Base-by-base conservation (phyloP, 2,888 invertebrate genomes). In the Cerastis rubricosa region DNA sequence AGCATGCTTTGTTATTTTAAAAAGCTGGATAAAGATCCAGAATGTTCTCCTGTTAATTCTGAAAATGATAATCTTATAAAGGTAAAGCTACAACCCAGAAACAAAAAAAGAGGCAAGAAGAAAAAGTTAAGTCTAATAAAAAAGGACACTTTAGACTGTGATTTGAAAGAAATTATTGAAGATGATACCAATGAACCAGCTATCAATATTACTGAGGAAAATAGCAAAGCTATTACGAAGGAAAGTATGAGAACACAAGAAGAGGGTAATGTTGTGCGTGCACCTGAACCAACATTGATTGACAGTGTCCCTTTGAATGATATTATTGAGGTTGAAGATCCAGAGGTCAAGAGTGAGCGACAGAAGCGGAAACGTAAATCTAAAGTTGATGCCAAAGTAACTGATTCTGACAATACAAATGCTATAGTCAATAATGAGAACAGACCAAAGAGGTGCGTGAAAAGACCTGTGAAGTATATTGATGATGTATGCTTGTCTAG, bases 1-100 rank as follows among this genome's bases (percentile, higher is more conserved):
- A 97, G 97, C 86, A 95, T 97, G 92, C 91, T 97, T 35, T 97
- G 97, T 78, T 97, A 97, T 90, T 97, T 97, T 89, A 94, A 96
- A 80, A 97, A 97, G 92, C 84, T 97, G 71, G 93, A 95, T 71
- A 97, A 95, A 86, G 93, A 94, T 3, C 43, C 86, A 51, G 91
- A 91, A 29, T 65, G 54, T 54, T 67, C 80, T 35, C 63, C 84
- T 69, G 87, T 87, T 72, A 88, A 89, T 81, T 80, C 83, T 81
- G 91, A 93, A 78, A 90, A 88, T 84, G 88, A 91, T 76, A 88
- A 89, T 77, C 69, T 87, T 63, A 94, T 95, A 64, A 96, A 95
- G 91, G 94, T 95, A 0, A 95, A 96, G 88, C 86, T 96, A 29
- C 88, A 90, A 71, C 61, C 90, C 5, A 95, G 92, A 86, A 81